These are phyloP conservation scores for Xerus inauris DNA, from an alignment of 2,113 vertebrate genomes.

Conservation along the genomic window DNA sequence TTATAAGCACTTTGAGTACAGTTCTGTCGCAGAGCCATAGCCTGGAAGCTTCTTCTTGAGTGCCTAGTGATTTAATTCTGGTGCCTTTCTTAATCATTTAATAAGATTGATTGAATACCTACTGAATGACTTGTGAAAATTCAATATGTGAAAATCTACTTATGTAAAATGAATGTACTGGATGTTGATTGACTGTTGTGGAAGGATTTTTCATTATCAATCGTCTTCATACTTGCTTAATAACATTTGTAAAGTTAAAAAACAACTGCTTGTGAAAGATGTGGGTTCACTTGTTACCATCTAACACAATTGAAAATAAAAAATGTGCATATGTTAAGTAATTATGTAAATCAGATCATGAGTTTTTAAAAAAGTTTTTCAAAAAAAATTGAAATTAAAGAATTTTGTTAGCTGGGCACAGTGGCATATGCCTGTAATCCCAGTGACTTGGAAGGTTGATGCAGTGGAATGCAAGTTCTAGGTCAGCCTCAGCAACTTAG, in stretches of 20 bases:
- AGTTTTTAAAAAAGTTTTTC: slow-evolving; percentile 46
- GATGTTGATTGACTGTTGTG: not conserved
- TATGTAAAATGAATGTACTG: slow-evolving; percentile 24
- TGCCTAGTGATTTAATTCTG: slow-evolving; percentile 21
- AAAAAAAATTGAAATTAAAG: slow-evolving; percentile 41
- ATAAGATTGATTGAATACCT: slow-evolving; percentile 33
- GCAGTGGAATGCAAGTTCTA: no score
- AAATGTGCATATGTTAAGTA: slow-evolving; percentile 24
- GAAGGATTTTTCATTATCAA: slow-evolving; percentile 47
- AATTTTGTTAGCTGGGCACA: not conserved
- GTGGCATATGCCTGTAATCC: no score
- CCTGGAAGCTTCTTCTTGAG: not conserved
- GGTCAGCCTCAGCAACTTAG: no score
- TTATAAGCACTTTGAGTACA: not conserved
- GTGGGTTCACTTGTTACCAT: not conserved
- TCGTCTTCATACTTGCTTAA: slow-evolving; percentile 48
- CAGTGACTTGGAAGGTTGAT: no score
- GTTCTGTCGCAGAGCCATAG: slow-evolving; percentile 26
- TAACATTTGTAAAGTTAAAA: slow-evolving; percentile 37
- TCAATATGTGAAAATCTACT: slow-evolving; percentile 37
- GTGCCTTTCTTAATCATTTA: slow-evolving; percentile 52
- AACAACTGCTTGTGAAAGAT: slow-evolving; percentile 38
- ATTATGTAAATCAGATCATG: slow-evolving; percentile 23
- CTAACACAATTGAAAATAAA: not conserved
- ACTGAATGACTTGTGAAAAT: slow-evolving; percentile 61